phyloP scores from a whole-genome alignment of 2,888 invertebrate species.

The Tryphoninae sp. region DNA sequence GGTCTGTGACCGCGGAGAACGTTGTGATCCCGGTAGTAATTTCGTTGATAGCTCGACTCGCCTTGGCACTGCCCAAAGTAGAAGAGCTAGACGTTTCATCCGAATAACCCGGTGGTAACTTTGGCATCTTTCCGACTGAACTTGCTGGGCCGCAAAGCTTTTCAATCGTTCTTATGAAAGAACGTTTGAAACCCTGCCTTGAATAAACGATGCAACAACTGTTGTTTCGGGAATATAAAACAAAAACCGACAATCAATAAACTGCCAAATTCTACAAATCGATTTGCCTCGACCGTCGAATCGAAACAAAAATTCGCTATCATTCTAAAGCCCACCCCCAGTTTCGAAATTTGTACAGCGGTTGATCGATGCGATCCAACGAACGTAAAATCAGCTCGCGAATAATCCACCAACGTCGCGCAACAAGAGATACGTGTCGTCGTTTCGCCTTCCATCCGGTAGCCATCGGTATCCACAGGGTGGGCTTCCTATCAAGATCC shows the following conservation, averaged over 20 bases:
- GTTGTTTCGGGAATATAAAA: too few species aligned
- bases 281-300: too few species aligned
- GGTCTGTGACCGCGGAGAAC: neutral
- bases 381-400: slow-evolving; percentile 3
- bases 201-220: too few species aligned
- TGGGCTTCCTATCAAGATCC: slow-evolving; percentile 53
- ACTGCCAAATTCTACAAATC: too few species aligned
- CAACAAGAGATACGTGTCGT: slow-evolving; percentile 35
- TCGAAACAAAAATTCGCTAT: too few species aligned
- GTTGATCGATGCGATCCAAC: neutral
- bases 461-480: slow-evolving; percentile 42
- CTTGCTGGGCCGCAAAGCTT: slow-evolving; percentile 27
- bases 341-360: slow-evolving; percentile 1
- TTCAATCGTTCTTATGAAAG: slow-evolving; percentile 34
- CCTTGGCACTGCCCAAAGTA: slow-evolving; percentile 3
- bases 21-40: slow-evolving; percentile 29
- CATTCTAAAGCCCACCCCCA: too few species aligned
- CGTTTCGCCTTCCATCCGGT: slow-evolving; percentile 40
- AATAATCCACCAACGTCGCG: slow-evolving; percentile 12
- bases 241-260: too few species aligned
- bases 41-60: slow-evolving; percentile 19
- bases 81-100: neutral
- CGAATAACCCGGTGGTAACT: neutral
- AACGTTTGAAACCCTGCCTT: too few species aligned
- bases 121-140: slow-evolving; percentile 15